These are phyloP conservation scores for Plebejus melissa DNA, from an alignment of 2,888 invertebrate species.

Conservation along the genomic window DNA sequence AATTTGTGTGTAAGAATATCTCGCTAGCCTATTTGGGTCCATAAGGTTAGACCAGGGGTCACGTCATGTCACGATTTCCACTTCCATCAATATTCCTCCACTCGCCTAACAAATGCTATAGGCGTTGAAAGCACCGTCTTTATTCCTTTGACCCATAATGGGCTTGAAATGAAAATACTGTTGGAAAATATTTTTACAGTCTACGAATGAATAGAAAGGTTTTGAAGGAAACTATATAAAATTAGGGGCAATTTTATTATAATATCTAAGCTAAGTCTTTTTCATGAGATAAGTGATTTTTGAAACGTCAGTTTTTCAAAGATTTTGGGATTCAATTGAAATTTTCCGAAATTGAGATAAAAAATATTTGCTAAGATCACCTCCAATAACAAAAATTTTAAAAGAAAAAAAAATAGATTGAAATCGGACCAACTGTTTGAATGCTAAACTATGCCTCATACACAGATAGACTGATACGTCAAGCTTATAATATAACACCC, in stretches of 20 bases:
- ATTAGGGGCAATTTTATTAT: background rate
- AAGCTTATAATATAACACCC: no score
- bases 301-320: background rate
- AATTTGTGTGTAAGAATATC: background rate
- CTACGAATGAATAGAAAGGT: background rate
- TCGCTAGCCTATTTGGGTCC: background rate
- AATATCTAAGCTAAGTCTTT: background rate
- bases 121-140: conserved; percentile 5
- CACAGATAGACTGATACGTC: no score
- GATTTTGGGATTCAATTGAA: no score
- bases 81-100: conserved; percentile 20
- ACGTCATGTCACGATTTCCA: conserved; percentile 7
- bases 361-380: no score
- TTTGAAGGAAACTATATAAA: background rate
- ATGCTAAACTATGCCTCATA: no score
- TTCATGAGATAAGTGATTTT: background rate
- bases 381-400: no score
- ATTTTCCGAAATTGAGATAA: no score
- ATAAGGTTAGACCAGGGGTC: conserved; percentile 5
- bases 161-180: conserved; percentile 3
- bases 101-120: conserved; percentile 4
- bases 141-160: conserved; percentile 10
- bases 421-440: no score
- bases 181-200: conserved; percentile 12
- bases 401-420: no score